Evolutionary conservation across 2,888 invertebrate genomes (phyloP).

Genomic region (Thelaira solivaga): DNA sequence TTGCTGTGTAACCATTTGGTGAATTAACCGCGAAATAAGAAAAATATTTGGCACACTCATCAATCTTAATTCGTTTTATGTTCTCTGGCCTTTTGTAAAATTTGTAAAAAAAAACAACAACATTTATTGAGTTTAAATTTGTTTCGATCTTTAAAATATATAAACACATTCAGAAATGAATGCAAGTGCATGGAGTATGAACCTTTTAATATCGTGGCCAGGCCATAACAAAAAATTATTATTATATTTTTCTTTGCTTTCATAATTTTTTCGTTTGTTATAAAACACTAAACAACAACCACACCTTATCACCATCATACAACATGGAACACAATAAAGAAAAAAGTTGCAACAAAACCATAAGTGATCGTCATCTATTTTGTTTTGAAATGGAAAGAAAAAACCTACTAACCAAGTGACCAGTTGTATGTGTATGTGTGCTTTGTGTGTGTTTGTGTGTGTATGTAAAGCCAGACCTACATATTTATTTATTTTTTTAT

Average conservation of each 20-base stretch:
- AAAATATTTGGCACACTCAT: conserved; percentile 62
- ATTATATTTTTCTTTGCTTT: background rate
- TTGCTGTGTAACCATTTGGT: conserved; percentile 27
- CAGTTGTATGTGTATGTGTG: conserved; percentile 17
- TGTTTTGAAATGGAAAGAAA: conserved; percentile 35
- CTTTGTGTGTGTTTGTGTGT: conserved; percentile 18
- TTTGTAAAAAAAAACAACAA: conserved; percentile 6
- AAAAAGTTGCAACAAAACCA: background rate
- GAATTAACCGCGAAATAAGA: conserved; percentile 51
- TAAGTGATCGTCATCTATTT: conserved; percentile 30
- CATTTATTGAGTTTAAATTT: conserved; percentile 39
- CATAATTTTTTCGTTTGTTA: background rate
- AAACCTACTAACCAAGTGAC: conserved; percentile 62
- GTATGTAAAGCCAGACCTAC: conserved; percentile 46
- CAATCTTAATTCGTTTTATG: conserved; percentile 53
- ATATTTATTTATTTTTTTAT: conserved; percentile 4
- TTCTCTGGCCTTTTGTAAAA: background rate
- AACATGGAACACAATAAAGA: background rate
- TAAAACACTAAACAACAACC: conserved; percentile 36
- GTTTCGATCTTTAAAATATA: conserved; percentile 23
- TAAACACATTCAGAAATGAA: too few species aligned
- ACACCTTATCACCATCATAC: conserved; percentile 52
- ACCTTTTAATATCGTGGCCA: conserved; percentile 22
- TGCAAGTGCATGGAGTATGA: background rate
- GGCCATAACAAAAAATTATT: conserved; percentile 34